Evolutionary conservation across 2,888 invertebrate genomes (phyloP).

Genomic region (Caenorhabditis zanzibari): DNA sequence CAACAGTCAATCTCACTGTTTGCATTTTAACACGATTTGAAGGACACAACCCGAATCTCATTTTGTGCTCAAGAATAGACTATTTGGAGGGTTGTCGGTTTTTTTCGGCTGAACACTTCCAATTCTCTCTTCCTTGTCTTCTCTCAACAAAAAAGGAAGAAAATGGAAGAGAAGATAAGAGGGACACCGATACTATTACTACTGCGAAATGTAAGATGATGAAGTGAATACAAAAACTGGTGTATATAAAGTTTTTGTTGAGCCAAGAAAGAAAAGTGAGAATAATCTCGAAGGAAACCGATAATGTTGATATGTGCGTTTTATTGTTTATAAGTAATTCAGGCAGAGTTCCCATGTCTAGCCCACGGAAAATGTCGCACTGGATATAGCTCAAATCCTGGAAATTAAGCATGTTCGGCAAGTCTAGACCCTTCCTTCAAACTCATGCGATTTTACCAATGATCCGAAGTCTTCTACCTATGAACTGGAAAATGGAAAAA

Average conservation of each 20-base stretch:
- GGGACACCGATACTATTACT: neutral
- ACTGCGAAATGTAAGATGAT: neutral
- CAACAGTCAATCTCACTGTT: neutral
- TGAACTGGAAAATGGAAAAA: no score
- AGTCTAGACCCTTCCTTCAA: neutral
- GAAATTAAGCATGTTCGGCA: neutral
- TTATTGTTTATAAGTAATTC: neutral
- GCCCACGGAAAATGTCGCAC: conserved; percentile 1
- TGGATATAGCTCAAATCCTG: conserved; percentile 8
- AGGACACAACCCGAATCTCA: neutral
- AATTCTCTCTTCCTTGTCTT: neutral
- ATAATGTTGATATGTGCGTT: neutral
- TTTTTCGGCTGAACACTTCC: neutral
- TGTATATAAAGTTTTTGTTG: no score
- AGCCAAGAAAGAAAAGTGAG: no score
- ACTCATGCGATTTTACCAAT: no score
- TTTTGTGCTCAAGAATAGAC: neutral
- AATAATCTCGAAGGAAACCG: no score
- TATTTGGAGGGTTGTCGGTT: neutral
- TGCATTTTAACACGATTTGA: neutral
- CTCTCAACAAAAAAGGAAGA: neutral
- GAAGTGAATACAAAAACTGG: no score
- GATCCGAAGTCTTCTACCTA: no score
- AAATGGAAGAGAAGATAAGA: neutral
- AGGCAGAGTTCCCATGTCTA: neutral